phyloP scores from a whole-genome alignment of 2,797 vertebrate genomes.

The Microctenopoma steveboyesi region DNA sequence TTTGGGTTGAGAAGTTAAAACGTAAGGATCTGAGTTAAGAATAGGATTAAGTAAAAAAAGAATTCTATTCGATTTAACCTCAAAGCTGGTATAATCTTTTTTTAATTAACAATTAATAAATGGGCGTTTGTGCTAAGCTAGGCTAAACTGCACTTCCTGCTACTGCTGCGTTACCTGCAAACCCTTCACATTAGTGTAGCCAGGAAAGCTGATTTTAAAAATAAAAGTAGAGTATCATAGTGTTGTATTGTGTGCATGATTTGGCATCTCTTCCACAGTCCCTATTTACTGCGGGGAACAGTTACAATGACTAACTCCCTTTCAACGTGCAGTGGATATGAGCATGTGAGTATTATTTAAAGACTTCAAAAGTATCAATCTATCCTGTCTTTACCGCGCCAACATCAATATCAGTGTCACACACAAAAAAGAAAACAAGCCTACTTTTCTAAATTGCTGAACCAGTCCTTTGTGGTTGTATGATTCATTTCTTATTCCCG shows the following conservation, averaged over 20 bases:
- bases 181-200: neutral
- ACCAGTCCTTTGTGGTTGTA: no score
- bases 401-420: no score
- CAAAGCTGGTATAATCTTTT: neutral
- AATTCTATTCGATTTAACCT: neutral
- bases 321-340: neutral
- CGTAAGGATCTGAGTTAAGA: conserved; percentile 1
- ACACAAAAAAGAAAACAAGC: no score
- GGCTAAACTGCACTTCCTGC: neutral
- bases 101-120: neutral
- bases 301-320: neutral
- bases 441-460: no score
- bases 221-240: no score
- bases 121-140: neutral
- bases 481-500: no score
- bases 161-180: neutral
- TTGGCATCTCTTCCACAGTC: no score
- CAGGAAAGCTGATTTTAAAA: neutral
- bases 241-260: no score
- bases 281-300: neutral
- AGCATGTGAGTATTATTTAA: neutral
- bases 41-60: neutral
- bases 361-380: no score
- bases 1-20: neutral
- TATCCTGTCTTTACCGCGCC: no score